Percentiles rank a stretch among this genome's conserved stretches.
These are phyloP conservation scores for Sebastes taczanowskii DNA, from an alignment of 2,797 vertebrate genomes.

Conservation along the genomic window DNA sequence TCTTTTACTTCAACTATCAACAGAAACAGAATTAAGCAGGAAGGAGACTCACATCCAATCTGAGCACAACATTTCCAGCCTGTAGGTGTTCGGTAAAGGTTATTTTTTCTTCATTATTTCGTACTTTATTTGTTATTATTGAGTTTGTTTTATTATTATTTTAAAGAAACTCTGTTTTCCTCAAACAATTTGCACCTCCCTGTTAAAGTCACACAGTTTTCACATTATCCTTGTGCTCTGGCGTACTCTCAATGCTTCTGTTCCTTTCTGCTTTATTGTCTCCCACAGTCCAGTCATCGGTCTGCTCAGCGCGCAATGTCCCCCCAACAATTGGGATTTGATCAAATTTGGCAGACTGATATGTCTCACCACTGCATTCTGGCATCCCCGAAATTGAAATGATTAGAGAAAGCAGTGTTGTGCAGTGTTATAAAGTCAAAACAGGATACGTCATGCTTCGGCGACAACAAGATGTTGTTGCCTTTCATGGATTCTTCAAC, in stretches of 20 bases:
- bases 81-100: not conserved
- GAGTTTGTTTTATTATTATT: not conserved
- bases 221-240: not conserved
- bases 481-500: not conserved
- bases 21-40: conserved; percentile 8
- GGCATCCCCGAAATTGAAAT: conserved; percentile 10
- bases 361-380: conserved; percentile 8
- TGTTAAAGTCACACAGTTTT: not conserved
- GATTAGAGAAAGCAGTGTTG: not conserved
- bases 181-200: not conserved
- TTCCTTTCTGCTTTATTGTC: conserved; percentile 21
- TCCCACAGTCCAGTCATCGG: conserved; percentile 19
- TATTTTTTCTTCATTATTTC: not conserved
- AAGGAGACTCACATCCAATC: conserved; percentile 14
- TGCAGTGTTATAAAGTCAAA: not conserved
- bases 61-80: not conserved
- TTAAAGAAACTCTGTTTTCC: not conserved
- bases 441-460: not conserved
- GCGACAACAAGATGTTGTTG: not conserved
- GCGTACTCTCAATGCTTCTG: not conserved
- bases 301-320: conserved; percentile 3
- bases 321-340: conserved; percentile 29
- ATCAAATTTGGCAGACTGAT: conserved; percentile 39
- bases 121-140: not conserved
- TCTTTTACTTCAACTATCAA: conserved; percentile 19